Evolutionary conservation across 1,140 invertebrate genomes (phyloP), one percentile per base, ranked within the genome.

Genomic region (Babylonia areolata): DNA sequence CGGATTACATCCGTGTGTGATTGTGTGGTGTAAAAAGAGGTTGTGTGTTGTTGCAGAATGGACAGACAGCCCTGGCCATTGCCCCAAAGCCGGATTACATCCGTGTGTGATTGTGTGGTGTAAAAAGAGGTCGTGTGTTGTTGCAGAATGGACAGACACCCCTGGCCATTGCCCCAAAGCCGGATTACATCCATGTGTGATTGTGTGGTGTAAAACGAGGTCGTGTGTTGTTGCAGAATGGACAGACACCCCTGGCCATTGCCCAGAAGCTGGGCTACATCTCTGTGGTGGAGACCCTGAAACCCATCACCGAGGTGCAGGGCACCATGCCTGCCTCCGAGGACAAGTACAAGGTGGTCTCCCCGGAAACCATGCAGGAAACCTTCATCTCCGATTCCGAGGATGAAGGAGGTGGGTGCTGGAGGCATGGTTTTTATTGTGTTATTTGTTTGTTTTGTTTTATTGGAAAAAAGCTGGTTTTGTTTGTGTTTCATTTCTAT

Each of bases 381-480:
- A 98, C 98, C 0, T 98, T 99, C 92, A 98, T 99, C 96, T 99
- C 98, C 0, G 99, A 99, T 95, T 99, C 98, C 0, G 99, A 99
- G 94, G 99, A 99, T 94, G 99, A 99, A 96, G 98, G 98, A 95
- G 98, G 98, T 98, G 95, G 93, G 95, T 90, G 33, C 75, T 37
- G 35, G 17, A 64, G 58, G 46, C 9, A 51, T 9, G 9, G 46
- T 51, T 51, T 51, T 51, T 51, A 51, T 51, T 51, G 2, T 51
- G 46, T 51, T 17, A 51, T 9, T 51, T 51, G 17, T 51, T 9
- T 51, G 2, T n/a, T n/a, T n/a, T n/a, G n/a, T n/a, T n/a, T n/a
- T n/a, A n/a, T n/a, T n/a, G n/a, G n/a, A n/a, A n/a, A n/a, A n/a
- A n/a, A n/a, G n/a, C n/a, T n/a, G n/a, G n/a, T n/a, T n/a, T n/a